Percentiles rank a stretch among this genome's conserved stretches.
phyloP scores from a whole-genome alignment of 2,113 vertebrate genomes.

The Sander vitreus region DNA sequence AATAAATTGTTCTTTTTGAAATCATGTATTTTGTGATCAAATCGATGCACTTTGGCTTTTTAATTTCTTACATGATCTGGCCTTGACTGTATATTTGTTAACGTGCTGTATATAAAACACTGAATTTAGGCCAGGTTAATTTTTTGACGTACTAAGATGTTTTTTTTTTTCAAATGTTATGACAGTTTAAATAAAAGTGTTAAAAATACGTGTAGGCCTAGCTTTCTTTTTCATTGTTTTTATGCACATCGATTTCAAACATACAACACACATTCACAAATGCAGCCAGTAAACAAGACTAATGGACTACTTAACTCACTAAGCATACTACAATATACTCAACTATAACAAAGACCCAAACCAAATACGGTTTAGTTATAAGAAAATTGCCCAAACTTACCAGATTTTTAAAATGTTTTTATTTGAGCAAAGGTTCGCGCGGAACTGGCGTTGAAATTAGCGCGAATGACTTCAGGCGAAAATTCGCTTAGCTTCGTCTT shows the following conservation, averaged over 20 bases:
- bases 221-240: background rate
- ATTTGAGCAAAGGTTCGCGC: too few relatives aligned
- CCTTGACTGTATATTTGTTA: conserved; percentile 59
- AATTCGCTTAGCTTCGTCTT: too few relatives aligned
- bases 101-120: conserved; percentile 36
- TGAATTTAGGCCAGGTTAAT: conserved; percentile 25
- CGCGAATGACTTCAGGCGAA: too few relatives aligned
- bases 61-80: conserved; percentile 35
- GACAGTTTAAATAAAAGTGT: conserved; percentile 59
- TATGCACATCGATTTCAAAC: background rate
- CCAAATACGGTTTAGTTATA: too few relatives aligned
- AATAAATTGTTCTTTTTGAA: conserved; percentile 15
- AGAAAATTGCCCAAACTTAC: too few relatives aligned
- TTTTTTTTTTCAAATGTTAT: conserved; percentile 22
- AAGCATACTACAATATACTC: too few relatives aligned
- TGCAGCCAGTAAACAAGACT: too few relatives aligned
- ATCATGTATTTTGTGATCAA: conserved; percentile 4
- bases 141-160: background rate
- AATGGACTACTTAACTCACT: too few relatives aligned
- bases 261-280: background rate
- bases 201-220: background rate
- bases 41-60: conserved; percentile 39
- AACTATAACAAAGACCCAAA: too few relatives aligned
- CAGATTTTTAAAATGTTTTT: too few relatives aligned
- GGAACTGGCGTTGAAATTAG: too few relatives aligned